Evolutionary conservation across 2,797 vertebrate species (phyloP).

Genomic region (Sebastes vulpes): DNA sequence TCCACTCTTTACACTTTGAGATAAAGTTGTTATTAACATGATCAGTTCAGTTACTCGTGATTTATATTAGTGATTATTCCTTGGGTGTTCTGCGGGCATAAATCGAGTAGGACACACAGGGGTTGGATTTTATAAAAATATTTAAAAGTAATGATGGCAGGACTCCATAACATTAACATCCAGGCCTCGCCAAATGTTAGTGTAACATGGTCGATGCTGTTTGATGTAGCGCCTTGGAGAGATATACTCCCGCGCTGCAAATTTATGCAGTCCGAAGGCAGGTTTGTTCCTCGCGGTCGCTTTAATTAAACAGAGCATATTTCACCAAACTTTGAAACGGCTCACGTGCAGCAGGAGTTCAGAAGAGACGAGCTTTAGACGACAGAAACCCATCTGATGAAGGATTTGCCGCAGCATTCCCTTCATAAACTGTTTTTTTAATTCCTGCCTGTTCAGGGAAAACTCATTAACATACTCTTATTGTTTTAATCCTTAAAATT

Average conservation of each 20-base stretch:
- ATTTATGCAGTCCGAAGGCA: background rate
- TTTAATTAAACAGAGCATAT: conserved; percentile 24
- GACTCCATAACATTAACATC: background rate
- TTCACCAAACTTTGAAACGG: background rate
- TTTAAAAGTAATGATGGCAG: conserved; percentile 22
- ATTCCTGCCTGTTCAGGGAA: background rate
- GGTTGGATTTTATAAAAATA: conserved; percentile 14
- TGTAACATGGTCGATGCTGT: background rate
- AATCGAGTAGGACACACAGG: background rate
- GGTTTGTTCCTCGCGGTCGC: background rate
- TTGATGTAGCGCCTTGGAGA: conserved; percentile 16
- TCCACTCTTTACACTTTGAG: background rate
- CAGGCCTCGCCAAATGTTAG: background rate
- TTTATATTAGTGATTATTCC: background rate
- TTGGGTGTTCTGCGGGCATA: background rate
- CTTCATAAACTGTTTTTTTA: background rate
- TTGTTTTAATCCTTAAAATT: background rate
- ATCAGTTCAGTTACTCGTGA: background rate
- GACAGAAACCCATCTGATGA: background rate
- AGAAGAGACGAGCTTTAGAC: background rate
- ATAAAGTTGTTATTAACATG: background rate
- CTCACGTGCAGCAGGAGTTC: background rate
- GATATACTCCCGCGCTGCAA: background rate
- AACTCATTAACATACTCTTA: background rate
- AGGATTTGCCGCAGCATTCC: background rate